phyloP scores from a whole-genome alignment of 2,888 invertebrate genomes.

The Drosophila sordidula region DNA sequence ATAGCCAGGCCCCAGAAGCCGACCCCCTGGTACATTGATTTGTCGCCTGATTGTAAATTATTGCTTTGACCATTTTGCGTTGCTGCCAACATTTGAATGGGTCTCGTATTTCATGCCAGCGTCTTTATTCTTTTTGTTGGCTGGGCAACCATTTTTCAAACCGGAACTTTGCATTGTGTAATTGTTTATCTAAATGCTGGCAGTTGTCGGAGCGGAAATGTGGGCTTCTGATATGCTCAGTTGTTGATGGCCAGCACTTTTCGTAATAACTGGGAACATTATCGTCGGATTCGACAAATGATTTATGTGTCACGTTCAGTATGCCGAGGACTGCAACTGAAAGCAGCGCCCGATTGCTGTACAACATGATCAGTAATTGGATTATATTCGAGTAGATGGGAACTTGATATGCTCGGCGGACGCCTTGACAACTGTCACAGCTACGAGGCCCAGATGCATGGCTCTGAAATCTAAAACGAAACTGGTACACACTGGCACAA shows the following conservation, averaged over 20 bases:
- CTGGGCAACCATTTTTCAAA: conserved; percentile 53
- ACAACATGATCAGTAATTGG: conserved; percentile 63
- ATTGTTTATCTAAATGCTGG: conserved; percentile 69
- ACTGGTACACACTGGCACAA: conserved; percentile 54
- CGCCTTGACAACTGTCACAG: conserved; percentile 20
- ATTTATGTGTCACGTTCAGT: conserved; percentile 68
- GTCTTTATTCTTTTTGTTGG: conserved; percentile 39
- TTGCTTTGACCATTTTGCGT: conserved; percentile 61
- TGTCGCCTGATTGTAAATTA: conserved; percentile 68
- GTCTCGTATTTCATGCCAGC: conserved; percentile 54
- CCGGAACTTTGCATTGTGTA: conserved; percentile 64
- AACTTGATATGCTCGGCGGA: conserved; percentile 47
- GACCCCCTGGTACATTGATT: conserved; percentile 54
- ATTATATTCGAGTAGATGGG: conserved; percentile 38
- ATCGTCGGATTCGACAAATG: conserved; percentile 48
- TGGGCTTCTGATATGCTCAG: conserved; percentile 35
- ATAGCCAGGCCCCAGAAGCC: background rate
- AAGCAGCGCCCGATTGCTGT: conserved; percentile 3
- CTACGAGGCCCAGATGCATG: background rate
- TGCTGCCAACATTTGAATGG: conserved; percentile 61
- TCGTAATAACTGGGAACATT: conserved; percentile 43
- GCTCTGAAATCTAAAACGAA: conserved; percentile 26
- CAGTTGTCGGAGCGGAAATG: conserved; percentile 59
- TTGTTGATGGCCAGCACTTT: conserved; percentile 55
- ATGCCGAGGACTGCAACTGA: conserved; percentile 15